Conservation (phyloP, 2,888 invertebrate species). For the Scaeva pyrastri region DNA sequence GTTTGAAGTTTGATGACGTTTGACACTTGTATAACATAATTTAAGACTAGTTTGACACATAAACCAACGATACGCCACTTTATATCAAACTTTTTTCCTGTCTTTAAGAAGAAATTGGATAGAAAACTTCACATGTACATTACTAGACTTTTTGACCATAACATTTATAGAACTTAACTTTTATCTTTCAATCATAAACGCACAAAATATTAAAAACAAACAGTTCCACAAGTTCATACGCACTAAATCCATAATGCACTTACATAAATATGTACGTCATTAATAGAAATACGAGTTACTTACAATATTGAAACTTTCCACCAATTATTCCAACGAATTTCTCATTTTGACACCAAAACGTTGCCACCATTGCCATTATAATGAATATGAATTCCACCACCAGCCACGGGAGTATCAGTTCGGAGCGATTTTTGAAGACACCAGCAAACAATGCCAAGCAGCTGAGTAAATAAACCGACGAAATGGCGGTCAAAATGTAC, state of each 20-base stretch:
- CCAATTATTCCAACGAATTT: conserved; percentile 80
- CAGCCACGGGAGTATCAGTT: conserved; percentile 82
- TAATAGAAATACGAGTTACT: conserved; percentile 73
- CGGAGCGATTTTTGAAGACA: conserved; percentile 81
- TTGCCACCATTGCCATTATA: conserved; percentile 78
- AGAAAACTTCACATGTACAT: too few species aligned
- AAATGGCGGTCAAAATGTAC: conserved; percentile 79
- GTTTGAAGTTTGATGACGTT: too few species aligned
- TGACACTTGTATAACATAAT: too few species aligned
- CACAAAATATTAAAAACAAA: too few species aligned
- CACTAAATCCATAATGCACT: conserved; percentile 11
- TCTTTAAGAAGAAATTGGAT: too few species aligned
- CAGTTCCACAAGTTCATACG: background rate
- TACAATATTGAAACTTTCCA: conserved; percentile 81
- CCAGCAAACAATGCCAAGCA: conserved; percentile 82
- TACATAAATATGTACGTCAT: conserved; percentile 1
- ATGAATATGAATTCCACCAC: conserved; percentile 81
- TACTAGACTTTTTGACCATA: too few species aligned
- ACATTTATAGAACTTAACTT: too few species aligned
- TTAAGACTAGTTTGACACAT: too few species aligned
- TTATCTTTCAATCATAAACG: too few species aligned
- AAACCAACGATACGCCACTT: too few species aligned
- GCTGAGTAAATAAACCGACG: conserved; percentile 81
- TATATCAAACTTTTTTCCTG: too few species aligned
- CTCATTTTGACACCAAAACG: conserved; percentile 80